Conservation (phyloP, 2,888 invertebrate species). For the Diploptera punctata region DNA sequence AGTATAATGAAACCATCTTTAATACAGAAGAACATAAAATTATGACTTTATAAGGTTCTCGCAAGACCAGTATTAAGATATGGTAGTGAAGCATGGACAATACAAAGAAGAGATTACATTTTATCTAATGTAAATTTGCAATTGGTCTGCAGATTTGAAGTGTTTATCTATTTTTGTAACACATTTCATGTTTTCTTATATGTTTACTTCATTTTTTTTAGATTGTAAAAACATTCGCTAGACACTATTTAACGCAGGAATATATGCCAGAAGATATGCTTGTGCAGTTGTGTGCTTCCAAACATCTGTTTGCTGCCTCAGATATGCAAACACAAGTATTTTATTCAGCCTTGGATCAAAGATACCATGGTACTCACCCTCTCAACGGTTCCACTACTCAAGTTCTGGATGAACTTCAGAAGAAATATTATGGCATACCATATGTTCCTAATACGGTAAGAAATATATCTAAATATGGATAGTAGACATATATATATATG, state of each 20-base stretch:
- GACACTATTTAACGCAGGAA: slow-evolving; percentile 89
- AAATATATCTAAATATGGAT: no score
- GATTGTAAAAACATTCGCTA: slow-evolving; percentile 86
- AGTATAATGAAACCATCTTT: no score
- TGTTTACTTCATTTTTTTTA: slow-evolving; percentile 53
- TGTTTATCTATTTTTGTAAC: no score
- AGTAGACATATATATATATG: no score
- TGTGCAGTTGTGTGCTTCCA: slow-evolving; percentile 81
- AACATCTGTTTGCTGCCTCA: slow-evolving; percentile 86
- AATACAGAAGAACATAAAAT: no score
- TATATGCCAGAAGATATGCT: slow-evolving; percentile 82
- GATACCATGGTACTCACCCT: slow-evolving; percentile 76
- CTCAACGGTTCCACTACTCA: slow-evolving; percentile 67
- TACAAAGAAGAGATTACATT: no score
- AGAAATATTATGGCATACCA: slow-evolving; percentile 83
- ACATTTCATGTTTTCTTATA: no score
- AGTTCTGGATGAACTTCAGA: slow-evolving; percentile 77
- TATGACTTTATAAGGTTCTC: no score
- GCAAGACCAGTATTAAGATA: no score
- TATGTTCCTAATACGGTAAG: slow-evolving; percentile 85
- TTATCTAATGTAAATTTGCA: no score
- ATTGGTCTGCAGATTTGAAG: no score
- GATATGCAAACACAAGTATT: slow-evolving; percentile 91
- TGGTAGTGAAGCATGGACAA: no score
- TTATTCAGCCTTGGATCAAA: slow-evolving; percentile 91